A percentile compares a stretch with the other conserved stretches of the same genome.
Evolutionary conservation across 2,113 vertebrate species (phyloP).

Genomic region (Sceloporus tristichus): DNA sequence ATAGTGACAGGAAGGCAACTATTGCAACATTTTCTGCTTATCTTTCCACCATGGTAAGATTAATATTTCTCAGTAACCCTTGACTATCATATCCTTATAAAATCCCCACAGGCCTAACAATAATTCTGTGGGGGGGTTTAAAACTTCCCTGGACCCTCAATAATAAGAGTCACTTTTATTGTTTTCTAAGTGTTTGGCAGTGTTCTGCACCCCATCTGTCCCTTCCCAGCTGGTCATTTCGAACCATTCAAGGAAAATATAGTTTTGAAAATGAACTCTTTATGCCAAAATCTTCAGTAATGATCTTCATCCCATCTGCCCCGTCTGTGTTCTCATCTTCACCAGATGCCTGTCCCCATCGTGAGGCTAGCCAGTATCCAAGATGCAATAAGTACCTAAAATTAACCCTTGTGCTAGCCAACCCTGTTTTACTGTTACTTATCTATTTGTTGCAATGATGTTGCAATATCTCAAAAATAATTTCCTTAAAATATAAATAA

Average conservation of each 20-base stretch:
- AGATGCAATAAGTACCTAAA: constrained; percentile 2
- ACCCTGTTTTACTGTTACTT: neutral
- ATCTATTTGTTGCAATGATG: neutral
- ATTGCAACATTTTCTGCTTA: neutral
- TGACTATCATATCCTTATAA: neutral
- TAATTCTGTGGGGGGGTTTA: neutral
- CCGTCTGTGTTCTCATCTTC: constrained; percentile 14
- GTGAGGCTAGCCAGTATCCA: constrained; percentile 21
- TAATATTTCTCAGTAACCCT: neutral
- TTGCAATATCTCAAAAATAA: neutral
- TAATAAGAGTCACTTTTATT: constrained; percentile 43
- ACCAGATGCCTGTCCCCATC: constrained; percentile 20
- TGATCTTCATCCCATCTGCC: constrained; percentile 45
- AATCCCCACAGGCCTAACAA: neutral
- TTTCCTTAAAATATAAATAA: no score
- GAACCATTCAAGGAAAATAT: constrained; percentile 37
- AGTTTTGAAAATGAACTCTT: constrained; percentile 47
- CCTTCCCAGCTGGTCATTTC: constrained; percentile 60
- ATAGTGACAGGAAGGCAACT: neutral
- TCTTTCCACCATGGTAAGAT: neutral
- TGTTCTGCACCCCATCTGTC: constrained; percentile 42
- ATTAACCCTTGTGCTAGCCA: neutral
- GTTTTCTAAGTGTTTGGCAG: constrained; percentile 52
- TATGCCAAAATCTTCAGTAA: constrained; percentile 53
- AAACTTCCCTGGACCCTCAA: neutral